These are phyloP conservation scores for Tonatia bakeri DNA, from an alignment of 2,113 vertebrate species.

Conservation along the genomic window DNA sequence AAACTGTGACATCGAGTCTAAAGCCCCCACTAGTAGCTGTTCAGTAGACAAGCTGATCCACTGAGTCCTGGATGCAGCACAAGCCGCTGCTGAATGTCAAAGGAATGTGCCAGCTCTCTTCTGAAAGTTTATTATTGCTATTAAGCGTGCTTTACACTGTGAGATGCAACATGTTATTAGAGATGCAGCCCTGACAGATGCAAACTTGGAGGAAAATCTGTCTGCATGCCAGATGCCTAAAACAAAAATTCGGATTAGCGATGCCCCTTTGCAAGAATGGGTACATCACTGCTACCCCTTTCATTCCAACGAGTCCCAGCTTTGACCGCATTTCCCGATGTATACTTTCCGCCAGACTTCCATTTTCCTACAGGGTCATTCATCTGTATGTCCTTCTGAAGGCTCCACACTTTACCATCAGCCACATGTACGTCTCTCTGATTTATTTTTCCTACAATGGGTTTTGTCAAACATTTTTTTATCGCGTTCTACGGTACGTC, in stretches of 20 bases:
- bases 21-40: background rate
- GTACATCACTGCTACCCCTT: background rate
- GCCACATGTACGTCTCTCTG: conserved; percentile 6
- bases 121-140: background rate
- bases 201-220: background rate
- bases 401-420: background rate
- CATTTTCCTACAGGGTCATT: background rate
- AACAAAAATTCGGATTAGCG: background rate
- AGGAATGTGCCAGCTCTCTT: background rate
- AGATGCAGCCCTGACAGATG: background rate
- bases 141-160: background rate
- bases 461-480: conserved; percentile 2
- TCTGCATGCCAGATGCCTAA: background rate
- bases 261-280: background rate
- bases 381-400: conserved; percentile 5
- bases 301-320: background rate
- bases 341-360: background rate
- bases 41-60: background rate
- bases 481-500: conserved; percentile 6
- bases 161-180: background rate
- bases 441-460: conserved; percentile 51
- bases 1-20: background rate
- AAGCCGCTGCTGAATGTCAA: rapidly evolving
- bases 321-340: background rate
- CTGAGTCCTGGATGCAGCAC: background rate